These are phyloP conservation scores for Psophia crepitans DNA, from an alignment of 2,113 vertebrate genomes.

Conservation along the genomic window DNA sequence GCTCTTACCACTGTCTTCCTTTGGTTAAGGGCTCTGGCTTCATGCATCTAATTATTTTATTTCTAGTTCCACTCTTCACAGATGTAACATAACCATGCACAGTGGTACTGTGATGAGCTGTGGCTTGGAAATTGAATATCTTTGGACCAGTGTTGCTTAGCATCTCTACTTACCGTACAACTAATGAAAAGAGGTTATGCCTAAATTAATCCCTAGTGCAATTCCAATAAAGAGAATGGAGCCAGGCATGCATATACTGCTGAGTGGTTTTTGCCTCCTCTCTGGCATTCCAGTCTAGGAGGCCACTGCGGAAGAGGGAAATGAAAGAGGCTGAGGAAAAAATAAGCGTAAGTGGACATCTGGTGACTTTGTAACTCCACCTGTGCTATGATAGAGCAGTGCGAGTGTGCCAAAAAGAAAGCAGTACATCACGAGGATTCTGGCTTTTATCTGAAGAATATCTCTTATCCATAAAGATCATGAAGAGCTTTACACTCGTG, in stretches of 20 bases:
- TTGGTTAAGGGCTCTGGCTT: background rate
- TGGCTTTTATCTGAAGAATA: background rate
- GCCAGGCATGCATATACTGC: background rate
- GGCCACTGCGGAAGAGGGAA: background rate
- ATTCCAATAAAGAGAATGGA: background rate
- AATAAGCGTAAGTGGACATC: background rate
- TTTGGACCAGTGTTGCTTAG: background rate
- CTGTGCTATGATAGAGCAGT: background rate
- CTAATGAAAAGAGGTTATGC: background rate
- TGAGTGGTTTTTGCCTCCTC: background rate
- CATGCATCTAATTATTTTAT: background rate
- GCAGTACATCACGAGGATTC: background rate
- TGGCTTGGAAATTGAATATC: background rate
- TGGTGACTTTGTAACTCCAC: background rate
- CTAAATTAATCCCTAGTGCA: background rate
- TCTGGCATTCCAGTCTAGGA: background rate
- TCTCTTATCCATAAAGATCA: slow-evolving; percentile 34
- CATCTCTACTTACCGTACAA: background rate
- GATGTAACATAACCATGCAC: background rate
- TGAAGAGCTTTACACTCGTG: background rate
- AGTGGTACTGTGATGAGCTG: background rate
- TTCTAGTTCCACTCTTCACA: background rate
- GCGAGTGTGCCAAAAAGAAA: background rate
- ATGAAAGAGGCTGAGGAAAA: background rate
- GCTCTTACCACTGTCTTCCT: background rate